Percentiles rank a stretch among this genome's conserved stretches.
Conservation (phyloP, 1,140 invertebrate species). For the Dendroctonus valens region DNA sequence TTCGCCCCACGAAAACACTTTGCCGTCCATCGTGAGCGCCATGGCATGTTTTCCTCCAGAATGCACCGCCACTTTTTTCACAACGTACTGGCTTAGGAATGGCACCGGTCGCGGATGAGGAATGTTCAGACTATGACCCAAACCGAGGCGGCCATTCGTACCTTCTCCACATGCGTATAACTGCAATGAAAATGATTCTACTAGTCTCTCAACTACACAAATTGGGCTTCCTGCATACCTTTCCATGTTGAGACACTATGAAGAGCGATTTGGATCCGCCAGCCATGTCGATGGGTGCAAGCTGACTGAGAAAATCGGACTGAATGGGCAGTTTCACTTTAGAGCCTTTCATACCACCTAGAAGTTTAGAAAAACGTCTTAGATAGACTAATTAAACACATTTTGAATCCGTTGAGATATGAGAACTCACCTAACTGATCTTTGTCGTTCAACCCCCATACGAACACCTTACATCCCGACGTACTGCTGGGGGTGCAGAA, state of each 20-base stretch:
- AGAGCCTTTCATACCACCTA: slow-evolving; percentile 90
- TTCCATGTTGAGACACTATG: slow-evolving; percentile 86
- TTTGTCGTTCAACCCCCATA: slow-evolving; percentile 97
- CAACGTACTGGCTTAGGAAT: slow-evolving; percentile 85
- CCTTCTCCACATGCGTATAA: slow-evolving; percentile 93
- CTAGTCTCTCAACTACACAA: neutral
- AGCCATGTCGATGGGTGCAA: slow-evolving; percentile 86
- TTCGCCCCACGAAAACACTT: slow-evolving; percentile 95
- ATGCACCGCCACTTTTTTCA: slow-evolving; percentile 93
- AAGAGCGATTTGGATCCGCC: slow-evolving; percentile 95
- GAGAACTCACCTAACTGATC: slow-evolving; percentile 68
- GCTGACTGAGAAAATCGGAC: slow-evolving; percentile 78
- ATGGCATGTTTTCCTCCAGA: slow-evolving; percentile 91
- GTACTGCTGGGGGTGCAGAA: slow-evolving; percentile 23
- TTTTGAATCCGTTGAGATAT: neutral
- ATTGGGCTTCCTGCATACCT: slow-evolving; percentile 55
- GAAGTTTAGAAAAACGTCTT: too few species aligned
- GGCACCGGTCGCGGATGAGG: slow-evolving; percentile 81
- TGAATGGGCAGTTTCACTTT: slow-evolving; percentile 91
- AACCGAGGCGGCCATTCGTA: slow-evolving; percentile 86
- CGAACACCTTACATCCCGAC: slow-evolving; percentile 66
- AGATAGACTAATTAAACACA: too few species aligned
- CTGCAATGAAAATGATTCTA: slow-evolving; percentile 45
- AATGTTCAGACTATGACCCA: slow-evolving; percentile 86
- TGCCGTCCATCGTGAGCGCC: slow-evolving; percentile 88